Evolutionary conservation across 2,113 vertebrate species (phyloP).

Genomic region (Aphyosemion australe): DNA sequence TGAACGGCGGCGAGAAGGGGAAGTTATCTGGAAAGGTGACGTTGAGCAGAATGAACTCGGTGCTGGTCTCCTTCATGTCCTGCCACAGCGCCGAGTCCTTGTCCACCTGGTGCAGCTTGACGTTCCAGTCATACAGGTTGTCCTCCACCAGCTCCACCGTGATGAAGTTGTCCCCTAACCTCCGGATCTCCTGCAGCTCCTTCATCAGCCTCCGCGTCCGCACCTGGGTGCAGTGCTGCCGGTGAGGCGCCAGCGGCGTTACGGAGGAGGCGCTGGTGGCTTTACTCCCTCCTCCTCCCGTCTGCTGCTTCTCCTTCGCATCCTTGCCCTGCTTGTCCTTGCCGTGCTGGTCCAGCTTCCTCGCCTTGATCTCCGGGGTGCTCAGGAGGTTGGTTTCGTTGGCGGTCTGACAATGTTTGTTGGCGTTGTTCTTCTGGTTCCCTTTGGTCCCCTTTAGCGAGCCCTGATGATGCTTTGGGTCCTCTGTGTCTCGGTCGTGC

Average conservation of each 20-base stretch:
- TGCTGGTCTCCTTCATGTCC: slow-evolving; percentile 99
- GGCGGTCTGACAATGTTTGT: slow-evolving; percentile 84
- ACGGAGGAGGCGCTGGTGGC: slow-evolving; percentile 79
- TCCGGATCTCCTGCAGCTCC: slow-evolving; percentile 97
- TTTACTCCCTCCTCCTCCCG: slow-evolving; percentile 70
- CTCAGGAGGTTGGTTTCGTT: slow-evolving; percentile 84
- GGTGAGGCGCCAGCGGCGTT: slow-evolving; percentile 83
- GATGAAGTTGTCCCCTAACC: slow-evolving; percentile 97
- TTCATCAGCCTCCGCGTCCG: slow-evolving; percentile 97
- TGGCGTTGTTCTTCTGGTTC: slow-evolving; percentile 87
- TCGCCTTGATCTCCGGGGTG: slow-evolving; percentile 84
- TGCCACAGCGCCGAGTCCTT: slow-evolving; percentile 99
- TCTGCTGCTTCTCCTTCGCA: slow-evolving; percentile 80
- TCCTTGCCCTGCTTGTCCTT: slow-evolving; percentile 86
- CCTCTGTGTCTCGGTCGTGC: slow-evolving; percentile 96
- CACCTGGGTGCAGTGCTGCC: slow-evolving; percentile 97
- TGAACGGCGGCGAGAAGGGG: slow-evolving; percentile 98
- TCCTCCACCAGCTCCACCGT: slow-evolving; percentile 98
- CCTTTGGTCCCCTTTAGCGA: slow-evolving; percentile 89
- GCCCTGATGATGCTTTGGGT: slow-evolving; percentile 94
- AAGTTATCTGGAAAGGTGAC: slow-evolving; percentile 99
- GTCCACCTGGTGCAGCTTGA: slow-evolving; percentile 99
- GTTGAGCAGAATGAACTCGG: slow-evolving; percentile 96
- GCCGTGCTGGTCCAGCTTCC: slow-evolving; percentile 81
- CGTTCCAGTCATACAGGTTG: slow-evolving; percentile 99